Percentiles rank a stretch among this genome's conserved stretches.
These are phyloP conservation scores for Peromyscus melanophrys DNA, from an alignment of 2,797 vertebrate genomes.

Conservation along the genomic window DNA sequence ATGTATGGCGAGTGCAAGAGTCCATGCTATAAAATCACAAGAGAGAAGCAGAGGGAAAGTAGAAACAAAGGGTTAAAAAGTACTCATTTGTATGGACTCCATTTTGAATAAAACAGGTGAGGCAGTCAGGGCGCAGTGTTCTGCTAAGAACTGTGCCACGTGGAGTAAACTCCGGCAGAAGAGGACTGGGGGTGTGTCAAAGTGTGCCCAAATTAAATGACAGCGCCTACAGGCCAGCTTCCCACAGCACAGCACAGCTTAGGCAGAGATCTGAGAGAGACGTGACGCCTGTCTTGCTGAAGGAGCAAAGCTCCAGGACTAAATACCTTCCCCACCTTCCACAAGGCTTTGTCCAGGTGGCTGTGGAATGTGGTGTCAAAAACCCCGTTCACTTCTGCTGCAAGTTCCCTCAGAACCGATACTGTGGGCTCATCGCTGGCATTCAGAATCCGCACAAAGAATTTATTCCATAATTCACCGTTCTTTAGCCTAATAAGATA, in stretches of 20 bases:
- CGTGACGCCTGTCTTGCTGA: slow-evolving; percentile 24
- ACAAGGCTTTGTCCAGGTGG: slow-evolving; percentile 86
- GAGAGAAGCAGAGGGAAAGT: slow-evolving; percentile 41
- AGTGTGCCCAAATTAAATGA: not conserved
- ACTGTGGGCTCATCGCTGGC: slow-evolving; percentile 86
- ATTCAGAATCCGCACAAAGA: slow-evolving; percentile 90
- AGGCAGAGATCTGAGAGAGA: slow-evolving; percentile 38
- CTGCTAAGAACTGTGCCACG: not conserved
- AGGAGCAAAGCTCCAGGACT: slow-evolving; percentile 78
- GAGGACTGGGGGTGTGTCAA: not conserved
- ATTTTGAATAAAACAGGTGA: slow-evolving; percentile 43
- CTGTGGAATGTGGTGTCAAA: slow-evolving; percentile 88
- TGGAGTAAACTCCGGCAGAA: slow-evolving; percentile 1
- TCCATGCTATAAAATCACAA: slow-evolving; percentile 65
- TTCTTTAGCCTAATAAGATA: slow-evolving; percentile 87
- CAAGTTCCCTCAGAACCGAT: slow-evolving; percentile 88
- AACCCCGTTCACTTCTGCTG: slow-evolving; percentile 85
- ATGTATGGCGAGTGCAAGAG: slow-evolving; percentile 48
- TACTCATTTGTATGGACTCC: not conserved
- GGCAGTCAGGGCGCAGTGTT: not conserved
- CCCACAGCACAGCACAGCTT: not conserved
- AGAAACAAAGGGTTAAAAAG: slow-evolving; percentile 39
- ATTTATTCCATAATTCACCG: slow-evolving; percentile 88
- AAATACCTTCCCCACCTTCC: slow-evolving; percentile 85
- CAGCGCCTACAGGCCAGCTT: not conserved